Evolutionary conservation across 2,113 vertebrate genomes (phyloP), one percentile per base, ranked within the genome.

Genomic region (Channa argus): DNA sequence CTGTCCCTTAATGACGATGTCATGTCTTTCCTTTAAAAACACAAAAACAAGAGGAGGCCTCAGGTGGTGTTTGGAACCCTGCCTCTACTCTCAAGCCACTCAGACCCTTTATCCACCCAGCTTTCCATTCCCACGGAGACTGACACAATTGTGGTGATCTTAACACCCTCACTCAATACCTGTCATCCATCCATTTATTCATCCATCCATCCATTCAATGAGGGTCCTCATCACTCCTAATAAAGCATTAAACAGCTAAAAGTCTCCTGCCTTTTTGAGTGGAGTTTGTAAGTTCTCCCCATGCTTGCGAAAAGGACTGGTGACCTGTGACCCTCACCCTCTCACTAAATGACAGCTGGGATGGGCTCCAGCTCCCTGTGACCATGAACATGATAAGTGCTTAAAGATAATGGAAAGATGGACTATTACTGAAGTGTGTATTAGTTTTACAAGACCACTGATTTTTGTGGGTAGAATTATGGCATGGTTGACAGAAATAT

Each of bases 51-150:
- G 52, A 64, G 33, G 63, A 70, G 77, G 85, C 39, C 73, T 89
- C 90, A 91, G 85, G 86, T 91, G 92, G 81, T 75, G 43, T 9
- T 37, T 34, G 55, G 8, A 1, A 44, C 49, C 47, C 62, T 2
- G 39, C 50, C 2, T 9, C 6, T 37, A 51, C 65, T 45, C 10
- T 58, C 9, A 11, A 50, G n/a, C 50, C 7, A 43, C 38, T 11
- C 13, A 38, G 2, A 4, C 33, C 5, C 60, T 37, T 15, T 50
- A 65, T 69, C 44, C 62, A 59, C 68, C 38, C 43, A 45, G 41
- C 38, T 9, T 45, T 77, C 10, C 46, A 70, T 74, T 52, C 63
- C 80, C 78, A 59, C 34, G 59, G 86, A 85, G 83, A 78, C 81
- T 50, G 80, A 77, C 83, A 74, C 47, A 41, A 47, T 15, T 2